Base-by-base conservation (phyloP, 2,888 invertebrate species). In the Polydrusus cervinus region DNA sequence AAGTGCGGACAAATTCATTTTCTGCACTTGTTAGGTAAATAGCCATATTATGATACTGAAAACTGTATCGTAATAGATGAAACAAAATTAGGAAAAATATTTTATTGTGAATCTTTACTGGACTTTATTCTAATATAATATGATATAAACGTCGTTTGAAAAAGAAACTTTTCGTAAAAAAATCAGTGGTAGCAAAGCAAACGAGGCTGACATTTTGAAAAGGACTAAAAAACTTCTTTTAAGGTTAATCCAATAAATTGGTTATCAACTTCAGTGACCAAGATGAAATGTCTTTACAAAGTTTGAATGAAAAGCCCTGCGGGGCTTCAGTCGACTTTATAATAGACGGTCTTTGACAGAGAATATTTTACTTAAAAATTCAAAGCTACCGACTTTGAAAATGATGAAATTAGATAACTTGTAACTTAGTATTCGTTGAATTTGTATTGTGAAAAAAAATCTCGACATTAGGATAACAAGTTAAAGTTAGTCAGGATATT, bases 241-340 rank as follows among this genome's bases (percentile, higher is more conserved):
- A 38, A 55, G 38, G 57, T 38, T 38, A 57, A 57, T 57, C 57
- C 57, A 57, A 57, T 57, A 57, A 57, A 34, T 38, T 38, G 57
- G 38, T 57, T 57, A 57, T 57, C 38, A 57, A 57, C 57, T 57
- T 57, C 34, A 57, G 34, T 57, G 57, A 57, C 57, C 57, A 57
- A 57, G 34, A 14, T 57, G 57, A 57, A 57, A 57, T 38, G 57
- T 57, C 57, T 57, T 57, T 57, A 57, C 34, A 57, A 57, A 57
- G 57, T 57, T 57, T 34, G 38, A 16, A 38, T 57, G 57, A 57
- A 57, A 57, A 10, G n/a, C 57, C 38, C 57, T 34, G 57, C 57
- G 38, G 57, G 57, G 57, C 13, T 38, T 57, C 38, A 57, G 34
- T 57, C 57, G 38, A 57, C 57, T 57, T 57, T 57, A 14, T 57